These are phyloP conservation scores for Ptychadena robeensis DNA, from an alignment of 2,797 vertebrate genomes.

Conservation along the genomic window DNA sequence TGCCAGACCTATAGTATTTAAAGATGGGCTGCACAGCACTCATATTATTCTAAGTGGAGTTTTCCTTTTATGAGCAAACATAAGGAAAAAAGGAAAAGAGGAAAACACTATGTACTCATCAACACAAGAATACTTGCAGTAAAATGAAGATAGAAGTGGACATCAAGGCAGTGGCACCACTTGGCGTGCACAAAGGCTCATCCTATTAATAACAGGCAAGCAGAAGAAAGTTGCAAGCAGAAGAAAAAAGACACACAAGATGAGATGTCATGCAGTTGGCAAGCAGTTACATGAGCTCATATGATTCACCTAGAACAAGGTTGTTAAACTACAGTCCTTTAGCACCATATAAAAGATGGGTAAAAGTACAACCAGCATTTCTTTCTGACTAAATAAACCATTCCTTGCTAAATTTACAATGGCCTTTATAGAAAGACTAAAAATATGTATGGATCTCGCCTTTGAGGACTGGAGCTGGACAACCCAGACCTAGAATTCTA, in stretches of 20 bases:
- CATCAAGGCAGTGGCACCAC: constrained; percentile 81
- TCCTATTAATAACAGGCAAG: constrained; percentile 87
- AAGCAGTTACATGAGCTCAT: constrained; percentile 78
- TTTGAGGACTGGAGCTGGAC: too few species aligned
- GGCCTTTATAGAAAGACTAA: too few species aligned
- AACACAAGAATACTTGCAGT: constrained; percentile 91
- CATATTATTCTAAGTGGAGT: too few species aligned
- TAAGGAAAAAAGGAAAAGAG: constrained; percentile 62
- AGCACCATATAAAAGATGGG: too few species aligned
- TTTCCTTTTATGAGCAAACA: neutral
- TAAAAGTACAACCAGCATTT: too few species aligned
- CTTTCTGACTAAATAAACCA: too few species aligned
- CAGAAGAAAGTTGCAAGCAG: constrained; percentile 83
- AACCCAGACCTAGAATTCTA: too few species aligned
- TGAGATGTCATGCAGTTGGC: constrained; percentile 79
- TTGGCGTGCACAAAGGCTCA: constrained; percentile 89
- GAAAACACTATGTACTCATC: constrained; percentile 86
- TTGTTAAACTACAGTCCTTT: too few species aligned
- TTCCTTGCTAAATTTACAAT: too few species aligned
- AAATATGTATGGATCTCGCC: too few species aligned
- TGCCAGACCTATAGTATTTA: neutral
- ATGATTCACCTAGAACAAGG: constrained; percentile 70
- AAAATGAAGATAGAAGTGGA: constrained; percentile 82
- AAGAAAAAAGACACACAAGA: constrained; percentile 81
- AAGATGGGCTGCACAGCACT: too few species aligned